phyloP scores from a whole-genome alignment of 1,140 invertebrate genomes.

The Conus ventricosus region DNA sequence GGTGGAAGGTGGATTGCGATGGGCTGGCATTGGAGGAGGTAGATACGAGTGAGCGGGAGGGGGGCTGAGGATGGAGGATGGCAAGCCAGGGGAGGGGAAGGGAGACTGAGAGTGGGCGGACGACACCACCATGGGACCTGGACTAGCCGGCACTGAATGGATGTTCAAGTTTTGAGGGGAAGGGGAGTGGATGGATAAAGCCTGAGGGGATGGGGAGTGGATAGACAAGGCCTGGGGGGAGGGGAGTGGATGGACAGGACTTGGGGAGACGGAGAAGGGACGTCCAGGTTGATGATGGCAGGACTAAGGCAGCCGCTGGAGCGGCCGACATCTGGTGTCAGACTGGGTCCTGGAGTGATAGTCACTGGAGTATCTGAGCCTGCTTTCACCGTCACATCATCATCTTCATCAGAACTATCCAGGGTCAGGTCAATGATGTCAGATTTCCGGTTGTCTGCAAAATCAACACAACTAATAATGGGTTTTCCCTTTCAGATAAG shows the following conservation, averaged over 20 bases:
- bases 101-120: conserved; percentile 51
- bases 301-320: conserved; percentile 59
- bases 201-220: conserved; percentile 51
- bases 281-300: conserved; percentile 67
- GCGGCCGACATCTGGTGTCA: conserved; percentile 35
- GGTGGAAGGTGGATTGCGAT: conserved; percentile 39
- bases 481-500: no score
- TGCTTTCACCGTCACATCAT: conserved; percentile 40
- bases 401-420: conserved; percentile 69
- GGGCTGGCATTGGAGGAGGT: conserved; percentile 46
- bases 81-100: conserved; percentile 49
- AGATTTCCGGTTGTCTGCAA: conserved; percentile 64
- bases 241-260: conserved; percentile 52
- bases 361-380: conserved; percentile 41
- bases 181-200: conserved; percentile 51
- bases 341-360: conserved; percentile 37
- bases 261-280: conserved; percentile 59
- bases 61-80: conserved; percentile 47
- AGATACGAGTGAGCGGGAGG: conserved; percentile 48
- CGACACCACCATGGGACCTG: conserved; percentile 29
- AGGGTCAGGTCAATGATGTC: conserved; percentile 70
- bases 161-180: conserved; percentile 53
- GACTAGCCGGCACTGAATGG: conserved; percentile 39
- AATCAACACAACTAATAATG: not conserved
- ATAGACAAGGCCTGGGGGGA: conserved; percentile 56